Evolutionary conservation across 2,888 invertebrate genomes (phyloP), one percentile per base, ranked within the genome.

Genomic region (Lepidocyrtoides sp.): DNA sequence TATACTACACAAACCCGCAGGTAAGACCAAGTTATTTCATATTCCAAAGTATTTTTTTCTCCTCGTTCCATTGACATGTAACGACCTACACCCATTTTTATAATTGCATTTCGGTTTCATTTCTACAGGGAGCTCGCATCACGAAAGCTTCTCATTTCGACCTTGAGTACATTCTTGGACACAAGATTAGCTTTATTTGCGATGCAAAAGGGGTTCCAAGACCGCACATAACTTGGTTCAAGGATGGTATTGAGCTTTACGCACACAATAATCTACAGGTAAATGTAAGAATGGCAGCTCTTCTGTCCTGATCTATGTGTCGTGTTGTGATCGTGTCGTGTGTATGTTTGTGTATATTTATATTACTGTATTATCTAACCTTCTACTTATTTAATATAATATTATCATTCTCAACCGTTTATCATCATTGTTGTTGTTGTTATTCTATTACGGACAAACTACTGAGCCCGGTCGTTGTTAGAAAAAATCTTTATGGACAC

Each of bases 101-200:
- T 41, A 12, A 14, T 26, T 69, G 26, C 29, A 29, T 32, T 32
- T 48, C 12, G 1, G 0, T 36, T n/a, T 60, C 26, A 79, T 63
- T 26, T 84, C 60, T 92, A 79, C 95, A 98, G 98, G 98, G 98
- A 23, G 98, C 98, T 0, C 98, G 98, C 95, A 98, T 98, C 91
- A 95, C 97, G 51, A 96, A 97, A 94, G 97, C 98, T 2, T 98
- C 98, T 0, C 98, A 98, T 95, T 98, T 98, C 95, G 98, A 98
- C 95, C 97, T 97, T 95, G 98, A 98, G 96, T 98, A 98, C 96
- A 97, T 98, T 86, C 95, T 99, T 95, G 99, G 99, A 0, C 98
- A 99, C 95, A 99, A 99, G 96, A 98, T 99, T 92, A 98, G 98
- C 10, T 98, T 99, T 95, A 96, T 99, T 90, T 99, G 99, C 95